Conservation (phyloP, 2,113 vertebrate genomes). For the Empidonax traillii region DNA sequence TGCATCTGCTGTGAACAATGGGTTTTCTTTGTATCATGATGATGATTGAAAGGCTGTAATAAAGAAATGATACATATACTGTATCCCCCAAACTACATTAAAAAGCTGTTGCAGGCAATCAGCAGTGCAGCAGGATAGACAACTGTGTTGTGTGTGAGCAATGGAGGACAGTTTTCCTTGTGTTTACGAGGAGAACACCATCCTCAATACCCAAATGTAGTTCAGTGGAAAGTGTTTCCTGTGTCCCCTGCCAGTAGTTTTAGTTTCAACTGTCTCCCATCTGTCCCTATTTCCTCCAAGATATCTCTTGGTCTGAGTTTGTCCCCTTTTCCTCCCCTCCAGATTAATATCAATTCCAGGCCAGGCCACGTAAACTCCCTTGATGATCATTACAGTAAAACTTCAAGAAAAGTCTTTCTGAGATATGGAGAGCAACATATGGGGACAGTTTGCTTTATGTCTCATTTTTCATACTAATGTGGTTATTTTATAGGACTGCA, state of each 20-base stretch:
- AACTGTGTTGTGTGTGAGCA: background rate
- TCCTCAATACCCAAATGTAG: background rate
- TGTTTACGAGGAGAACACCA: background rate
- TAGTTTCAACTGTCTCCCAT: background rate
- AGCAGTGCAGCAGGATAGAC: background rate
- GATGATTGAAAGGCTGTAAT: conserved; percentile 44
- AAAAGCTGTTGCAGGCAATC: conserved; percentile 18
- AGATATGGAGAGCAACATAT: conserved; percentile 48
- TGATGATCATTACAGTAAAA: conserved; percentile 31
- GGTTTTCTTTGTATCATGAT: conserved; percentile 25
- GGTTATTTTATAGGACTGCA: conserved; percentile 38
- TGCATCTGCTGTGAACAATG: conserved; percentile 37
- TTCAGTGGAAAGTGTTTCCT: background rate
- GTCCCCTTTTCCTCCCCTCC: background rate
- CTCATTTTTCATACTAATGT: conserved; percentile 58
- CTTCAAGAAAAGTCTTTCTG: conserved; percentile 37
- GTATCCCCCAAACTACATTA: conserved; percentile 30
- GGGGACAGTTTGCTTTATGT: conserved; percentile 56
- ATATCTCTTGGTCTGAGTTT: background rate
- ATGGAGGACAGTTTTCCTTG: background rate
- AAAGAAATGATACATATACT: conserved; percentile 53
- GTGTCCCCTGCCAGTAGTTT: background rate
- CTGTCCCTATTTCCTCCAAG: background rate
- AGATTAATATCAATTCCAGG: conserved; percentile 38
- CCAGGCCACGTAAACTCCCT: conserved; percentile 7